Evolutionary conservation across 2,888 invertebrate species (phyloP), one percentile per base, ranked within the genome.

Genomic region (Tinea pellionella): DNA sequence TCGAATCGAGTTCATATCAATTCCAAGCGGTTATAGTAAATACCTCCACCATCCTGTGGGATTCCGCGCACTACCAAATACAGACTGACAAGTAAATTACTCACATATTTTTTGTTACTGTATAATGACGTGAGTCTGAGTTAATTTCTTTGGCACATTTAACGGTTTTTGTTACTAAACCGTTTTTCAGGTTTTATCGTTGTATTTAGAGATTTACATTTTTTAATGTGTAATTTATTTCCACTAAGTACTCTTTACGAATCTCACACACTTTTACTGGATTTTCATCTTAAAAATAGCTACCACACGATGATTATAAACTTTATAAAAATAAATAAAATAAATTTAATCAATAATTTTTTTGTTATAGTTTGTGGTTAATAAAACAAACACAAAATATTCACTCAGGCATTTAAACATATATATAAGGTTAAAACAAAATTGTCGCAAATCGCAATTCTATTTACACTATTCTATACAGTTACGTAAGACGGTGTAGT

Each of bases 31-130:
- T 37, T 2, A 1, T 12, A 37, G 37, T 24, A 56, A 16, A 29
- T 56, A 19, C 56, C 13, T n/a, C 18, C 56, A 7, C 18, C 51
- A 16, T 11, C 16, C 59, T 43, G 47, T 47, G 47, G 59, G 59
- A 59, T 59, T 47, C 30, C 59, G 43, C 29, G 47, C 59, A 59
- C 47, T 59, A 30, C 59, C 47, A 59, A 59, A 59, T 41, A 59
- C 16, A 18, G 47, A 24, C 12, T 30, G 47, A 47, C 59, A 29
- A 43, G 59, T 43, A 59, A 59, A 59, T 59, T 59, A 42, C 47
- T 43, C 30, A 24, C 43, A 47, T 29, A 43, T 29, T 59, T 59
- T 47, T 29, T 47, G 59, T 29, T 2, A 47, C 18, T 41, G 41
- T 19, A 30, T 59, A 59, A 59, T 59, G 59, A 47, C 24, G 37